These are phyloP conservation scores for Coleophora flavipennella DNA, from an alignment of 2,888 invertebrate species.

Conservation along the genomic window DNA sequence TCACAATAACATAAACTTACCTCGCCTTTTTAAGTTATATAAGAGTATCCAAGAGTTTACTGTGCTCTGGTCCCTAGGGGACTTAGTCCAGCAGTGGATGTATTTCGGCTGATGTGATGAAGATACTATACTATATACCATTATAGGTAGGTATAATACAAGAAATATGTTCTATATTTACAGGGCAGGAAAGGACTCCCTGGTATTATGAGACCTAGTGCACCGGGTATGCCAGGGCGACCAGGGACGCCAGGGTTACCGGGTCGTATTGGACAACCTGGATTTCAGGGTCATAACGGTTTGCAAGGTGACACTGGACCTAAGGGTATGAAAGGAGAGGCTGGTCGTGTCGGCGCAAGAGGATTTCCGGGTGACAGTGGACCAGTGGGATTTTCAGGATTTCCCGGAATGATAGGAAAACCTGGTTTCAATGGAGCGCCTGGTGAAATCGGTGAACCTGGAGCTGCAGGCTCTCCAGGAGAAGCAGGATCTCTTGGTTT, in stretches of 20 bases:
- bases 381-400: slow-evolving; percentile 50
- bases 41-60: no score
- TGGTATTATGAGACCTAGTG: slow-evolving; percentile 68
- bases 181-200: slow-evolving; percentile 59
- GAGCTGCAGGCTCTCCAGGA: slow-evolving; percentile 71
- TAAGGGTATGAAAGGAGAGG: slow-evolving; percentile 73
- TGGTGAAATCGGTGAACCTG: slow-evolving; percentile 85
- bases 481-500: slow-evolving; percentile 62
- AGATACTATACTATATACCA: no score
- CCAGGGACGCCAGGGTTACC: slow-evolving; percentile 80
- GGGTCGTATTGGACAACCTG: slow-evolving; percentile 72
- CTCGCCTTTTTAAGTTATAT: neutral
- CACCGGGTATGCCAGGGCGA: slow-evolving; percentile 79
- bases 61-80: no score
- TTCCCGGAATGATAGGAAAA: slow-evolving; percentile 43
- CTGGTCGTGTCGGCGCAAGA: slow-evolving; percentile 47
- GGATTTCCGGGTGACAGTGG: slow-evolving; percentile 51
- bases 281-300: slow-evolving; percentile 56
- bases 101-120: no score
- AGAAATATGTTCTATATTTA: slow-evolving; percentile 15
- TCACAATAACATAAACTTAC: neutral
- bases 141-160: no score
- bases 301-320: slow-evolving; percentile 50
- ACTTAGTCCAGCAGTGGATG: no score
- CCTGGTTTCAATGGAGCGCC: slow-evolving; percentile 45